Evolutionary conservation across 2,113 vertebrate genomes (phyloP).

Genomic region (Anthoscopus minutus): DNA sequence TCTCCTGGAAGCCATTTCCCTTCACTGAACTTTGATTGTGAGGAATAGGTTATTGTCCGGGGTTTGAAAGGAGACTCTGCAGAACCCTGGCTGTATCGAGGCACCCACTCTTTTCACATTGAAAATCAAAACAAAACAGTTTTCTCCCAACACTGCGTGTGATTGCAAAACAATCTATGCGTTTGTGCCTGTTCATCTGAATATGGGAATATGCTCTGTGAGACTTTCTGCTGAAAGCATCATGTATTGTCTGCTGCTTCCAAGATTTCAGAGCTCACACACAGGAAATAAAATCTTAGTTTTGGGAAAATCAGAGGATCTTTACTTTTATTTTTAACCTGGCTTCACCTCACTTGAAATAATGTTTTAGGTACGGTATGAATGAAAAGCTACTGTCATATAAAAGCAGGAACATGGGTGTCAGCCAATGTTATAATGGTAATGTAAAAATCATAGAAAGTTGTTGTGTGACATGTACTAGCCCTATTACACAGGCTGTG

Average conservation of each 20-base stretch:
- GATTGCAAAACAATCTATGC: not conserved
- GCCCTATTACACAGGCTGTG: slow-evolving; percentile 1
- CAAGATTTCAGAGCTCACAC: not conserved
- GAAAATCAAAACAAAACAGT: not conserved
- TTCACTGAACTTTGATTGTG: slow-evolving; percentile 62
- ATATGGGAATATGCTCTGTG: not conserved
- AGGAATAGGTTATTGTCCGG: slow-evolving; percentile 60
- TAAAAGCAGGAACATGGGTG: not conserved
- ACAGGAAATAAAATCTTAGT: not conserved
- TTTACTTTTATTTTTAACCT: not conserved
- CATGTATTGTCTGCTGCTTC: not conserved
- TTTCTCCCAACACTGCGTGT: not conserved
- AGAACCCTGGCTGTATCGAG: not conserved
- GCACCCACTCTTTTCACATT: not conserved
- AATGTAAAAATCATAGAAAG: slow-evolving; percentile 48
- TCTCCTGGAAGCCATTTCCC: slow-evolving; percentile 65
- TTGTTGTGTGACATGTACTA: not conserved
- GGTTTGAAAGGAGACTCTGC: slow-evolving; percentile 11
- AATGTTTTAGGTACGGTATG: not conserved
- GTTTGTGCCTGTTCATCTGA: not conserved
- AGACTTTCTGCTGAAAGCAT: not conserved
- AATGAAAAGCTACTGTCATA: not conserved
- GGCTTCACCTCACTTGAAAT: not conserved
- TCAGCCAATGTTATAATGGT: not conserved
- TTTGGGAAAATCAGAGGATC: not conserved